These are phyloP conservation scores for Erinaceus europaeus DNA, from an alignment of 2,113 vertebrate species.

Conservation along the genomic window DNA sequence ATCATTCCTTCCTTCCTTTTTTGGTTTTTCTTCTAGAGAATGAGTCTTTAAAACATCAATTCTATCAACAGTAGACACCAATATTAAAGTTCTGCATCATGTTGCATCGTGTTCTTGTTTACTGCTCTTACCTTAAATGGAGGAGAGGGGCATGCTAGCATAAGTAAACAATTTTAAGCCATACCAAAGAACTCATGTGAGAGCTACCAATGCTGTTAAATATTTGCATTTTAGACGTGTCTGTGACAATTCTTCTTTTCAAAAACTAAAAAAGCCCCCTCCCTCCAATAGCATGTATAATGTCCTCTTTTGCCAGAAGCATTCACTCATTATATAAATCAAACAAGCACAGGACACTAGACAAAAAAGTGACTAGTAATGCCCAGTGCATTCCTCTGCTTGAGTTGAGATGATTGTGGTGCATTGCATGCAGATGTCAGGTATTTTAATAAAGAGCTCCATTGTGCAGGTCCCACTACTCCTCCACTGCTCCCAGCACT, in stretches of 20 bases:
- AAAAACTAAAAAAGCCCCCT: conserved; percentile 71
- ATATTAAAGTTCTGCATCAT: neutral
- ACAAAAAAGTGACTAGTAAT: conserved; percentile 83
- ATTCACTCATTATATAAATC: conserved; percentile 87
- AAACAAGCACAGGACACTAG: conserved; percentile 81
- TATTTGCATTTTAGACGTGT: conserved; percentile 62
- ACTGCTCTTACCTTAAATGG: conserved; percentile 40
- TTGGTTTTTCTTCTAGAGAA: conserved; percentile 13
- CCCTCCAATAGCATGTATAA: conserved; percentile 77
- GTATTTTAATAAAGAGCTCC: conserved; percentile 91
- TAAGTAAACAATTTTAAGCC: conserved; percentile 45
- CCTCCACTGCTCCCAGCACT: conserved; percentile 82
- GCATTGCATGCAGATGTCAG: conserved; percentile 92
- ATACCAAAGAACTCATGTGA: conserved; percentile 44
- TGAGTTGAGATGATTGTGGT: conserved; percentile 82
- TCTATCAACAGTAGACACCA: neutral
- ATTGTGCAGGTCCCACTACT: conserved; percentile 85
- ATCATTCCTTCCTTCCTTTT: too few species aligned
- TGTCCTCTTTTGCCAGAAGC: conserved; percentile 82
- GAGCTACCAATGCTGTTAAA: conserved; percentile 25
- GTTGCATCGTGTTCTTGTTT: conserved; percentile 5
- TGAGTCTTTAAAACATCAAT: conserved; percentile 45
- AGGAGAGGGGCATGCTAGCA: too few species aligned
- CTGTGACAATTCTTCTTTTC: conserved; percentile 80
- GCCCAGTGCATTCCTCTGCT: conserved; percentile 86